These are phyloP conservation scores for Heterochromis multidens DNA, from an alignment of 2,113 vertebrate genomes.

Conservation along the genomic window DNA sequence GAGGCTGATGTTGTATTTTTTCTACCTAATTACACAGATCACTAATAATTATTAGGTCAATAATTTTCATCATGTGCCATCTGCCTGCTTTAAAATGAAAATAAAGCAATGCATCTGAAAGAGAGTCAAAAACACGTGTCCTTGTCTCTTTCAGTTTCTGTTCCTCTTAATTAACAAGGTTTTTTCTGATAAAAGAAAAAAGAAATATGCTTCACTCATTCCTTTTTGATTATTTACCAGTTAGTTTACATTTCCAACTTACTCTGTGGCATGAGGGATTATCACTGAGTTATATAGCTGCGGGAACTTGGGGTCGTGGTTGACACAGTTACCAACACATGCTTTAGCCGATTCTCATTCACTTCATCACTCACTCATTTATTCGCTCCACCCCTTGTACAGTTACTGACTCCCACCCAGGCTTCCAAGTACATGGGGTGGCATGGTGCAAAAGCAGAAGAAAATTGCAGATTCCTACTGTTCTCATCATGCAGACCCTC, in stretches of 20 bases:
- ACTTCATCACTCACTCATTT: neutral
- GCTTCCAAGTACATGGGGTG: neutral
- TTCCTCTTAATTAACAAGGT: neutral
- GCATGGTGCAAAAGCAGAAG: neutral
- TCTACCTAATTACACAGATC: constrained; percentile 15
- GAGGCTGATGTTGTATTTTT: neutral
- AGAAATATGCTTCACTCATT: neutral
- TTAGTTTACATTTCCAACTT: neutral
- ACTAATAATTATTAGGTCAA: neutral
- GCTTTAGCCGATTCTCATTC: neutral
- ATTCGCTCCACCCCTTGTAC: neutral
- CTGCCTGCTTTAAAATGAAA: neutral
- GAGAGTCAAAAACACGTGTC: neutral
- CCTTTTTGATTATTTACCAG: neutral
- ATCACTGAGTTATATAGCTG: neutral
- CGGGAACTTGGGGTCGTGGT: neutral
- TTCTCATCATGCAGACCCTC: constrained; percentile 21
- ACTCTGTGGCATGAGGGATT: neutral
- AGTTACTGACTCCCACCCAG: neutral
- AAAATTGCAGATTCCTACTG: constrained; percentile 18
- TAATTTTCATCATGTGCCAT: constrained; percentile 4
- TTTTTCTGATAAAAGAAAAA: neutral
- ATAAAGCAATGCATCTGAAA: neutral
- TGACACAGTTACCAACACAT: neutral
- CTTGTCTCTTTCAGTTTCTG: neutral